Evolutionary conservation across 2,113 vertebrate species (phyloP), one percentile per base, ranked within the genome.

Genomic region (Martes martes): DNA sequence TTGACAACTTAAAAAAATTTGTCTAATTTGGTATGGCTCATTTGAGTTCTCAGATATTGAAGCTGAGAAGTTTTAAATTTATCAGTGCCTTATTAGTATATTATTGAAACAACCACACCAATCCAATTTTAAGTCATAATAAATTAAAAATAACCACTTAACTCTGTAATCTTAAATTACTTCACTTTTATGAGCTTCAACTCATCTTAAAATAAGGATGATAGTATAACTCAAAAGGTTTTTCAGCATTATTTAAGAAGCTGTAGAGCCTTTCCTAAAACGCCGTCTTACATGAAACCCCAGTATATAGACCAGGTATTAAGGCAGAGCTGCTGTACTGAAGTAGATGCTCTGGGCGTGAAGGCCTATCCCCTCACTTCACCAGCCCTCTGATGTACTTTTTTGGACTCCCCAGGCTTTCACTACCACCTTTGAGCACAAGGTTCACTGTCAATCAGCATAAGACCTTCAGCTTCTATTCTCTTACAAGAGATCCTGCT

Each of bases 31-130:
- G 33, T 85, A 79, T 92, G 6, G 42, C 65, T 76, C 16, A 92
- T 73, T 89, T 96, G 74, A 7, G 14, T 94, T 81, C 59, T 86
- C 65, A n/a, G 42, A 57, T 67, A 52, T 8, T 91, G 84, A 94
- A 97, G 90, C 63, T 79, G 76, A 81, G 42, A 94, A 61, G 7
- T 69, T 91, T 59, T 93, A 63, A 80, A 71, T 91, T 69, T 55
- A 24, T 91, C 10, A 93, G 7, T 74, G 55, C 36, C 11, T 82
- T 93, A 28, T 91, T 95, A 81, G 57, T 85, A 31, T 73, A 74
- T 96, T 94, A 91, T 79, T 97, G 59, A 94, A 26, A 91, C 8
- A 95, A 19, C 57, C n/a, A 69, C 24, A 76, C 31, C 88, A 74
- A 65, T 80, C 18, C 39, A 92, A 73, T 57, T 39, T 0, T 89